Evolutionary conservation across 2,888 invertebrate genomes (phyloP).

Genomic region (Lottia scabra): DNA sequence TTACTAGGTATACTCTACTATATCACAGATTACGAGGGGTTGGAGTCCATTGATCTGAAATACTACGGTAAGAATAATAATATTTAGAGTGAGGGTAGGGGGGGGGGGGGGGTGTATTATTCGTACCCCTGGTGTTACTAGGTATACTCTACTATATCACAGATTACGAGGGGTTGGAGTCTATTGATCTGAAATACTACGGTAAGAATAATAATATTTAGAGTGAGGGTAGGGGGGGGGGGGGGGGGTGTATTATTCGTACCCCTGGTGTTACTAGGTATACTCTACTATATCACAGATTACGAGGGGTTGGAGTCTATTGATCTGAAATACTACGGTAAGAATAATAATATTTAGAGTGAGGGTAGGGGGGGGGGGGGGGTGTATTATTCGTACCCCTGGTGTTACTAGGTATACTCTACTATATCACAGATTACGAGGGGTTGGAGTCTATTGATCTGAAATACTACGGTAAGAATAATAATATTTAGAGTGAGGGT

Average conservation of each 20-base stretch:
- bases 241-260: too few species aligned
- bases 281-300: slow-evolving; percentile 40
- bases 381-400: slow-evolving; percentile 51
- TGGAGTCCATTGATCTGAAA: slow-evolving; percentile 47
- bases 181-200: slow-evolving; percentile 54
- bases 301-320: slow-evolving; percentile 39
- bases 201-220: slow-evolving; percentile 38
- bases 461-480: slow-evolving; percentile 49
- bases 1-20: slow-evolving; percentile 44
- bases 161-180: slow-evolving; percentile 31
- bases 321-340: slow-evolving; percentile 56
- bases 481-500: background rate
- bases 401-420: slow-evolving; percentile 45
- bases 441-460: slow-evolving; percentile 46
- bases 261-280: slow-evolving; percentile 49
- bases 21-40: slow-evolving; percentile 33
- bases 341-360: background rate
- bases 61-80: slow-evolving; percentile 49
- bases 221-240: too few species aligned
- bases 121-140: slow-evolving; percentile 51
- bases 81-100: too few species aligned
- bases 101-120: slow-evolving; percentile 32
- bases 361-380: slow-evolving; percentile 19
- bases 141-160: slow-evolving; percentile 42
- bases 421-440: slow-evolving; percentile 35